Evolutionary conservation across 2,113 vertebrate species (phyloP), one percentile per base, ranked within the genome.

Genomic region (Ceuthmochares aereus): DNA sequence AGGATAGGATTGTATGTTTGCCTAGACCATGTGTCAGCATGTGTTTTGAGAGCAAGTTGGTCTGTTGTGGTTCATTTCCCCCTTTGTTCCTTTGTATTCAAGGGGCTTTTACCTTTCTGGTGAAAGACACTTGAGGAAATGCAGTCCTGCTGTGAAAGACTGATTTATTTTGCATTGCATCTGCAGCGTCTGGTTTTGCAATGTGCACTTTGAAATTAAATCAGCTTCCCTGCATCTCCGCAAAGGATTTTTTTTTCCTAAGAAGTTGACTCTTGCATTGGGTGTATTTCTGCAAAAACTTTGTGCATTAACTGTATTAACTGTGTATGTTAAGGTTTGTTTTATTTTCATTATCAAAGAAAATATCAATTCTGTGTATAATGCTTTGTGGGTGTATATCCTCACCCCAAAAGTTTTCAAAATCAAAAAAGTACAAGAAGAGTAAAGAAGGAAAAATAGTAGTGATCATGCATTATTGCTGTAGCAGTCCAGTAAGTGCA

Each of bases 91-190:
- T 96, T 91, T 86, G 79, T 77, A 90, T 91, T 96, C 90, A 74
- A 56, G 47, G 78, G 47, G 51, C 27, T 96, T 91, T 94, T 95
- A 92, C 92, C 90, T 93, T 87, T 92, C 56, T 27, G 86, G 42
- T 81, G 79, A 77, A 86, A 95, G 87, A 86, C 60, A 86, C 68
- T 94, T 93, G 85, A 94, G 72, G 72, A 96, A 92, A 77, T 74
- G 43, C 72, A 63, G 40, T 47, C 92, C 95, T 96, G 90, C 95
- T 97, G 95, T 86, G 95, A 95, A 70, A 90, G 21, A 63, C 63
- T 62, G 58, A 83, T 96, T 95, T 87, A 88, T 93, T 96, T 96
- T 92, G 74, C 74, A 84, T 90, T 84, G 52, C 87, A 72, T 85
- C 85, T 83, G 78, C 64, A 36, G 47, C 63, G 49, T 72, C 89